Evolutionary conservation across 2,113 vertebrate genomes (phyloP).

Genomic region (Myiopsitta monachus): DNA sequence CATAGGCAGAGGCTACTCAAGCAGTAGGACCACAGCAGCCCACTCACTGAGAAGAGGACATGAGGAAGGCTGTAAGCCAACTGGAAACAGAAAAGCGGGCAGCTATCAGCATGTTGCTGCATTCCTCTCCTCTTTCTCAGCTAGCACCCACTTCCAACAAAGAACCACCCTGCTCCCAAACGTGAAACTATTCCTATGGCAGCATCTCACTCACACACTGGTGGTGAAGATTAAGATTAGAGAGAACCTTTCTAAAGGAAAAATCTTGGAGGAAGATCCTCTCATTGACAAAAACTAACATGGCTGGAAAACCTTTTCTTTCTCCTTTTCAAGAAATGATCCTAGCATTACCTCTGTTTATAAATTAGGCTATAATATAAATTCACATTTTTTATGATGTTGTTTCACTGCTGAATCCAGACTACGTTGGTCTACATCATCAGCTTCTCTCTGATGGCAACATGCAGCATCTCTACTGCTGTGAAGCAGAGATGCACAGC

Average conservation of each 20-base stretch:
- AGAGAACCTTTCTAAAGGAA: neutral
- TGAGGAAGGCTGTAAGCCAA: neutral
- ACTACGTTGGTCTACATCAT: fast-evolving
- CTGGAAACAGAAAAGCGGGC: neutral
- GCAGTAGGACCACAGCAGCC: neutral
- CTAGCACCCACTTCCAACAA: neutral
- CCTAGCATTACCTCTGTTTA: neutral
- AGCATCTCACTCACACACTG: neutral
- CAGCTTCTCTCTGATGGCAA: neutral
- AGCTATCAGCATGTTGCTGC: neutral
- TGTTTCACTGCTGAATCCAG: neutral
- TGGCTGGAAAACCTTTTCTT: neutral
- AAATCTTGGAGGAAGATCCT: neutral
- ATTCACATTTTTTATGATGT: neutral
- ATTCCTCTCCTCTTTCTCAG: neutral
- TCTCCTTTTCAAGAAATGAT: neutral
- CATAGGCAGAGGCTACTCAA: neutral
- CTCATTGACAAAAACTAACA: neutral
- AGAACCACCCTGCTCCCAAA: neutral
- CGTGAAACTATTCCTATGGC: neutral
- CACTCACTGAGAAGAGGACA: neutral
- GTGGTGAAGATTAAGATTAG: neutral
- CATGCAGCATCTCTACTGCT: neutral
- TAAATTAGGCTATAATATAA: neutral
- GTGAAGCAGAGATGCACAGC: neutral